Percentiles rank a stretch among this genome's conserved stretches.
Evolutionary conservation across 2,797 vertebrate genomes (phyloP).

Genomic region (Malacoctenus gilli): DNA sequence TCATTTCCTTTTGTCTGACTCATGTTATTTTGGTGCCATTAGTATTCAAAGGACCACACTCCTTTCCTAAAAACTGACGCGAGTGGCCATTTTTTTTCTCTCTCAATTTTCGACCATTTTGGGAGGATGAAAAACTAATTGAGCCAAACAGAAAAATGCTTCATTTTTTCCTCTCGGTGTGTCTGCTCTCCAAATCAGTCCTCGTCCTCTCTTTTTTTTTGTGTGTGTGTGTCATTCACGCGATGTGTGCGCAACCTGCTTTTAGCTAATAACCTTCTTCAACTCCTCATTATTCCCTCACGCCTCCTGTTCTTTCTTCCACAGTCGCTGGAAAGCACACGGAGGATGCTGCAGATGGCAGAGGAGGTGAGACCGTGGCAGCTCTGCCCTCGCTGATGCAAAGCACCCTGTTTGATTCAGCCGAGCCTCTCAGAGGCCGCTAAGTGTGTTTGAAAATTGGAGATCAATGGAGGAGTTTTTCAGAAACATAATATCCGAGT

Average conservation of each 20-base stretch:
- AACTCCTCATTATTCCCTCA: constrained; percentile 6
- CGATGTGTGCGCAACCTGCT: neutral
- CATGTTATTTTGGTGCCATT: neutral
- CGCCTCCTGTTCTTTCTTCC: constrained; percentile 4
- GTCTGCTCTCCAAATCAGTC: constrained; percentile 1
- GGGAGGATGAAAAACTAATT: neutral
- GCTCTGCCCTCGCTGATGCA: constrained; percentile 2
- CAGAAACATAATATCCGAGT: neutral
- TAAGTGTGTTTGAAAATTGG: neutral
- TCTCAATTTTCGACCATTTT: no score
- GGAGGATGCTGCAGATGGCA: constrained; percentile 92
- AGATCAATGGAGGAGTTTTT: neutral
- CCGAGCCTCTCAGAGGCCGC: neutral
- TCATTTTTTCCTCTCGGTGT: neutral
- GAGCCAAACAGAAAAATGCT: neutral
- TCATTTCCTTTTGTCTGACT: neutral
- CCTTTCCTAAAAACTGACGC: neutral
- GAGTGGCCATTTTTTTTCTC: neutral
- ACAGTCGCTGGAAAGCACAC: constrained; percentile 97
- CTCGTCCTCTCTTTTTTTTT: no score
- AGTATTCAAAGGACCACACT: neutral
- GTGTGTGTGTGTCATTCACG: neutral
- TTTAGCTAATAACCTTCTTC: neutral
- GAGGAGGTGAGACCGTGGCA: constrained; percentile 88
- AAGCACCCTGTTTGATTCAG: neutral